Conservation (phyloP, 30 jellyfish, hydroid and myxozoan species). For the Hydractinia echinata region DNA sequence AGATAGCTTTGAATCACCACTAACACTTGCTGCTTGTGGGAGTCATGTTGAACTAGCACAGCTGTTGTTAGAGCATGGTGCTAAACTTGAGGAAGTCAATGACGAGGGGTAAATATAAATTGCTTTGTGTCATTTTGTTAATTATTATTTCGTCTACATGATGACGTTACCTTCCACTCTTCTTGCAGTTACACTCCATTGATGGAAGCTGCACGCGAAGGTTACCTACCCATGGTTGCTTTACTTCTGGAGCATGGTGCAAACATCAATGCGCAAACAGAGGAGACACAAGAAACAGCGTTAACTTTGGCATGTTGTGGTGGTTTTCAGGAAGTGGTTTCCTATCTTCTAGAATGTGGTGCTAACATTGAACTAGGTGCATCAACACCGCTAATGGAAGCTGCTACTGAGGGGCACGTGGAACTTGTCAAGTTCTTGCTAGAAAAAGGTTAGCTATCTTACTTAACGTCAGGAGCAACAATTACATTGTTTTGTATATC, state of each 20-base stretch:
- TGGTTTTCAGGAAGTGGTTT: slow-evolving; percentile 88
- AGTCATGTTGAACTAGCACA: slow-evolving; percentile 96
- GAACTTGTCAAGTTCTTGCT: slow-evolving; percentile 84
- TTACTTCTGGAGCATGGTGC: slow-evolving; percentile 89
- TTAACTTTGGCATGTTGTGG: slow-evolving; percentile 97
- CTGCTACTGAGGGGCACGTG: slow-evolving; percentile 98
- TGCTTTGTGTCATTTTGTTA: background rate
- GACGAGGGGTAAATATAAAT: slow-evolving; percentile 85
- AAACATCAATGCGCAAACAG: slow-evolving; percentile 89
- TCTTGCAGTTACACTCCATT: slow-evolving; percentile 77
- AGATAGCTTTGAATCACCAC: slow-evolving; percentile 96
- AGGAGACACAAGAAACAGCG: slow-evolving; percentile 96
- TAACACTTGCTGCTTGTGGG: slow-evolving; percentile 97
- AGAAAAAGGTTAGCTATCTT: slow-evolving; percentile 55
- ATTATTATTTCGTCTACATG: background rate
- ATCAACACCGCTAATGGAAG: slow-evolving; percentile 96
- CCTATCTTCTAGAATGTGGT: slow-evolving; percentile 85
- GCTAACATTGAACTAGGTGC: slow-evolving; percentile 96
- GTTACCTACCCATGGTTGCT: slow-evolving; percentile 94
- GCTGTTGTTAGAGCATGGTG: slow-evolving; percentile 86
- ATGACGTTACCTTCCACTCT: background rate
- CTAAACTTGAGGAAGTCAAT: slow-evolving; percentile 92
- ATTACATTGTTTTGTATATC: background rate
- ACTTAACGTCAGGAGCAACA: background rate
- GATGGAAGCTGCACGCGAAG: slow-evolving; percentile 99